Base-by-base conservation (phyloP, 2,888 invertebrate species). In the Euclidia mi region DNA sequence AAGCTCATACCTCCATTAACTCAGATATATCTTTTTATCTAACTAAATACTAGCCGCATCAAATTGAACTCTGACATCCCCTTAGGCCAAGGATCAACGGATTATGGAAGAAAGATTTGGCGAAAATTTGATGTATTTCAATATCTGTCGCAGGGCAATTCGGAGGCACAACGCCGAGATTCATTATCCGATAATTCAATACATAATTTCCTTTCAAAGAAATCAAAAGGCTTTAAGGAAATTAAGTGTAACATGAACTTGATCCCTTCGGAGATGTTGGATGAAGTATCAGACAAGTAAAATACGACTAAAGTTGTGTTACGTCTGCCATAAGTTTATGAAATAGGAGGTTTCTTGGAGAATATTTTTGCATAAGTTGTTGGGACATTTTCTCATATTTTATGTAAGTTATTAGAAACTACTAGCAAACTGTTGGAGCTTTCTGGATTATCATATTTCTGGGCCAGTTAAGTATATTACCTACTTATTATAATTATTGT, bases 161-260 rank as follows among this genome's bases (percentile, higher is more conserved):
- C 15, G 12, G 12, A 41, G 14, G 9, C 12, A 9, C 11, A 4
- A 9, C 12, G 7, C 9, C 41, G 6, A 56, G 52, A 67, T 67
- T 67, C 63, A 67, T 47, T 52, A 44, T 60, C 46, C 15, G 46
- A 64, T 42, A 18, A 17, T 42, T 29, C 28, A 29, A 59, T 53
- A 34, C 50, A 53, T 60, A 68, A 68, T 69, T 57, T 68, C 68
- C 61, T 61, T 60, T 14, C 48, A 43, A 45, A 61, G 61, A 68
- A 68, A 68, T 69, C 61, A 69, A 51, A 10, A 37, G 43, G 10
- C 45, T 37, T 52, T 25, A 34, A 51, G 60, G 53, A 67, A 52
- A 68, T 68, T 48, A 61, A 56, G 48, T 25, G 18, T 11, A n/a
- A 15, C n/a, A n/a, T 11, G 20, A 34, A 49, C n/a, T 49, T 41